A percentile compares a stretch with the other conserved stretches of the same genome.
phyloP scores from a whole-genome alignment of 2,888 invertebrate genomes.

The Apodemia hepburni region DNA sequence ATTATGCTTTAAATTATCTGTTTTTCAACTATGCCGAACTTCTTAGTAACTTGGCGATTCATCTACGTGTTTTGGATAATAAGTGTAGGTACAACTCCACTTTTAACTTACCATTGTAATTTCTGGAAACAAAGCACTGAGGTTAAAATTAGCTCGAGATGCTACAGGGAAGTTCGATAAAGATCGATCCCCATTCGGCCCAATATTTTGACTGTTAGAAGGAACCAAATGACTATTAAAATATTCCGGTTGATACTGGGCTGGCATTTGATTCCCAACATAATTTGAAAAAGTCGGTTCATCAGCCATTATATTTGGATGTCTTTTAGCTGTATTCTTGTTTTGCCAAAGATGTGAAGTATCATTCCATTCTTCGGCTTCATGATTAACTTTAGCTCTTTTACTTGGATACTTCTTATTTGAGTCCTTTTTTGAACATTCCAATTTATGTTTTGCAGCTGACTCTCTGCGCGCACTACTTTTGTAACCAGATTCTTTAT shows the following conservation, averaged over 20 bases:
- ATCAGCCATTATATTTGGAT: slow-evolving; percentile 57
- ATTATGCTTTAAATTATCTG: too few species aligned
- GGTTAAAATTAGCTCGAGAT: slow-evolving; percentile 86
- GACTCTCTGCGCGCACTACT: slow-evolving; percentile 63
- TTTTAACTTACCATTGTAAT: slow-evolving; percentile 75
- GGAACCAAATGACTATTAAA: slow-evolving; percentile 68
- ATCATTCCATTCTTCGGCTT: slow-evolving; percentile 67
- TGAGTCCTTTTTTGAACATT: slow-evolving; percentile 70
- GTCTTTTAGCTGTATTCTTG: slow-evolving; percentile 54
- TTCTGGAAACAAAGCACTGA: slow-evolving; percentile 92
- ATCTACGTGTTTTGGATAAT: too few species aligned
- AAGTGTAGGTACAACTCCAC: too few species aligned
- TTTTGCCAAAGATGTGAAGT: slow-evolving; percentile 65
- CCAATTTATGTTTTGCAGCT: slow-evolving; percentile 66
- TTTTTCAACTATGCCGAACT: too few species aligned
- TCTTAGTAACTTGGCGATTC: too few species aligned
- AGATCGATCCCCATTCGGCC: slow-evolving; percentile 57
- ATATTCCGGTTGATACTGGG: slow-evolving; percentile 67
- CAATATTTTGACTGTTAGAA: slow-evolving; percentile 58
- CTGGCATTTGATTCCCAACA: slow-evolving; percentile 61
- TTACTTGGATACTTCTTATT: slow-evolving; percentile 69
- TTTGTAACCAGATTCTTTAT: slow-evolving; percentile 52
- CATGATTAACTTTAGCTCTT: slow-evolving; percentile 54
- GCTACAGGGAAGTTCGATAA: slow-evolving; percentile 59
- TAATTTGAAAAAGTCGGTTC: slow-evolving; percentile 66